phyloP scores from a whole-genome alignment of 2,113 vertebrate genomes.

The Hemiscyllium ocellatum region DNA sequence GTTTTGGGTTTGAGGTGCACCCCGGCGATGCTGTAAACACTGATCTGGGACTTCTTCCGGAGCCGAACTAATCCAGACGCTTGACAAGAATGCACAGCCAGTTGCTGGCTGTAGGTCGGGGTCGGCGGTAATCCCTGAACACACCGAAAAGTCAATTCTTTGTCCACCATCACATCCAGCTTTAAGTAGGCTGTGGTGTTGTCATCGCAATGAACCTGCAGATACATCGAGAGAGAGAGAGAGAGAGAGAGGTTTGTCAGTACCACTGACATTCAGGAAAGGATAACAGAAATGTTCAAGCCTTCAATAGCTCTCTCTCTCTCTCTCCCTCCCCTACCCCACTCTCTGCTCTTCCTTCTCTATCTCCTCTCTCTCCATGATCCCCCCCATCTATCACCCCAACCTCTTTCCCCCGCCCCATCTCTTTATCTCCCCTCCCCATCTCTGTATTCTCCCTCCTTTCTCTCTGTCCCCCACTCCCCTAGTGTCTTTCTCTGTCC shows the following conservation, averaged over 20 bases:
- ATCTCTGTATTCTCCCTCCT: no score
- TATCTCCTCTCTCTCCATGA: no score
- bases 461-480: no score
- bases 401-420: no score
- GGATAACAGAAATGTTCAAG: no score
- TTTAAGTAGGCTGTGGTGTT: constrained; percentile 78
- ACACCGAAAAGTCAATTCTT: constrained; percentile 63
- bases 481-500: no score
- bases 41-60: constrained; percentile 61
- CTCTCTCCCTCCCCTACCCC: no score
- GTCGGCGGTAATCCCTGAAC: constrained; percentile 79
- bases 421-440: no score
- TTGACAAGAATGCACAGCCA: constrained; percentile 76
- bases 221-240: background rate
- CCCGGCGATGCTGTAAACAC: constrained; percentile 63
- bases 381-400: no score
- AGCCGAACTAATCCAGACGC: constrained; percentile 74
- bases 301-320: no score
- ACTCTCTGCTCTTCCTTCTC: no score
- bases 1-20: constrained; percentile 66
- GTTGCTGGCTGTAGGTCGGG: constrained; percentile 58
- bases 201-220: constrained; percentile 79
- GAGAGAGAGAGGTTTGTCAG: no score
- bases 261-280: background rate
- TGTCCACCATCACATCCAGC: constrained; percentile 69